phyloP scores from a whole-genome alignment of 2,888 invertebrate genomes.

The Nebria brevicollis region DNA sequence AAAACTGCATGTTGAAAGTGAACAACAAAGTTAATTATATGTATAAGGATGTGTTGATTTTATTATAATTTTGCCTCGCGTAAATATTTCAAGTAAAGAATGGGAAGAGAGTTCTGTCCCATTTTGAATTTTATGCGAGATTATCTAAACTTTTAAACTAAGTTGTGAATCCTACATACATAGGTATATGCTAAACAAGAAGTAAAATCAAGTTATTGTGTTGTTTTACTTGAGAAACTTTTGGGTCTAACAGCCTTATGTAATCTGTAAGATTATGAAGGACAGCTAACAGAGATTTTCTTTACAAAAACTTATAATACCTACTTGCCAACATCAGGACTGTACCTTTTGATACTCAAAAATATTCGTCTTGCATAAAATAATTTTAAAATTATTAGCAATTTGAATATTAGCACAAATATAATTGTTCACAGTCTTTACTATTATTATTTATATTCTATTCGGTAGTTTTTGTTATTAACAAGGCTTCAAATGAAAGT shows the following conservation, averaged over 20 bases:
- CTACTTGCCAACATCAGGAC: background rate
- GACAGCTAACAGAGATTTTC: background rate
- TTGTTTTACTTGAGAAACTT: background rate
- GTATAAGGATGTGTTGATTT: too few species aligned
- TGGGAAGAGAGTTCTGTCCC: background rate
- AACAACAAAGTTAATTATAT: too few species aligned
- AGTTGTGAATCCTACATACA: background rate
- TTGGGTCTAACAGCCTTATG: background rate
- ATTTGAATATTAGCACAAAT: too few species aligned
- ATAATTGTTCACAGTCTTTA: background rate
- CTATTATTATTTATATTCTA: background rate
- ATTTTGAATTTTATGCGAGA: background rate
- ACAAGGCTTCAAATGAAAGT: background rate
- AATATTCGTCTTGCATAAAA: too few species aligned
- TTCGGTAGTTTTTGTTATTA: constrained; percentile 2
- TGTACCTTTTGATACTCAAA: background rate
- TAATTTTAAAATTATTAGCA: too few species aligned
- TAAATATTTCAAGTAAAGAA: constrained; percentile 2
- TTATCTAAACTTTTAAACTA: background rate
- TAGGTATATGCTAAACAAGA: too few species aligned
- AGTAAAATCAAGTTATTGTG: background rate
- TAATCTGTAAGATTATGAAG: background rate
- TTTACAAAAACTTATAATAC: background rate
- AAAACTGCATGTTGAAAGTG: too few species aligned
- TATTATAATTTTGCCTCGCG: background rate